Percentiles rank a stretch among this genome's conserved stretches.
These are phyloP conservation scores for Gadus macrocephalus DNA, from an alignment of 2,113 vertebrate species.

Conservation along the genomic window DNA sequence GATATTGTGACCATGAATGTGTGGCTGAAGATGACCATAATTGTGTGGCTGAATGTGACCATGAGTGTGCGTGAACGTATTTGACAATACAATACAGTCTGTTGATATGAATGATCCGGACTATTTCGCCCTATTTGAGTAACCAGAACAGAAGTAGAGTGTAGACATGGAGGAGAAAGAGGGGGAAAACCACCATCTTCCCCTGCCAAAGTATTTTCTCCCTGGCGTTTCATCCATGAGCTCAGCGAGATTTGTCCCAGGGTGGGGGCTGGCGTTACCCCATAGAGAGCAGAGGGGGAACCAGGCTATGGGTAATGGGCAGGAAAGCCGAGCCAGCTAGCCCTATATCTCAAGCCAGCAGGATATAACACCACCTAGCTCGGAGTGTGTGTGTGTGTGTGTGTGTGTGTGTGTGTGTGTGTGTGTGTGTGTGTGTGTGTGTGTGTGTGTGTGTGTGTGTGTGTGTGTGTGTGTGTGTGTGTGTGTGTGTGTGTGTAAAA, in stretches of 20 bases:
- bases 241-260: background rate
- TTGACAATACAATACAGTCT: background rate
- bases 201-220: background rate
- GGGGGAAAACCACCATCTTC: too few species aligned
- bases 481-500: background rate
- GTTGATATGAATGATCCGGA: background rate
- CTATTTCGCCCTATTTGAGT: too few species aligned
- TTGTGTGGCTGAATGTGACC: too few species aligned
- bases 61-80: background rate
- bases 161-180: background rate
- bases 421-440: background rate
- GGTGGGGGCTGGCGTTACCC: slow-evolving; percentile 17
- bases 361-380: slow-evolving; percentile 56
- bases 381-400: slow-evolving; percentile 9
- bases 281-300: slow-evolving; percentile 23
- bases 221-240: background rate
- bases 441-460: background rate
- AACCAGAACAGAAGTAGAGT: background rate
- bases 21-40: too few species aligned
- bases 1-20: too few species aligned
- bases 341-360: slow-evolving; percentile 67
- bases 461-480: background rate
- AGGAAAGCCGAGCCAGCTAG: slow-evolving; percentile 32
- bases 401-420: too few species aligned
- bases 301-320: slow-evolving; percentile 46